A percentile compares a stretch with the other conserved stretches of the same genome.
Evolutionary conservation across 2,797 vertebrate genomes (phyloP).

Genomic region (Cyprinella venusta): DNA sequence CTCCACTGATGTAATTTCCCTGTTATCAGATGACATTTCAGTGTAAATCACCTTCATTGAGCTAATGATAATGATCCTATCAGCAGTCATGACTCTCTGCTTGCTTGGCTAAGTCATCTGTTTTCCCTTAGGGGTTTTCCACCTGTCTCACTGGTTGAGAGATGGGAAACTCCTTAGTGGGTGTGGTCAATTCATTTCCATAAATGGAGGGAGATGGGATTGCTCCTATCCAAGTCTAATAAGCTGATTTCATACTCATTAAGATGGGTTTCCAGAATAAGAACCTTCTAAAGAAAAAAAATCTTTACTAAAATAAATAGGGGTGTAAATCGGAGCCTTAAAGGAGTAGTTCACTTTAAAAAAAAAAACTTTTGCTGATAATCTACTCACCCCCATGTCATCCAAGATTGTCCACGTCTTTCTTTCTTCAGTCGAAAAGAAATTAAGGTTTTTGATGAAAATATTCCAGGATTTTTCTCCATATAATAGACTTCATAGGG

Average conservation of each 20-base stretch:
- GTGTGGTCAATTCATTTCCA: constrained; percentile 19
- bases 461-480: too few relatives aligned
- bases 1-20: not conserved
- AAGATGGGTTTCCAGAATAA: too few relatives aligned
- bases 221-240: not conserved
- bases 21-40: constrained; percentile 51
- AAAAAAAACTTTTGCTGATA: too few relatives aligned
- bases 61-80: constrained; percentile 35
- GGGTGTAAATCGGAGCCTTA: too few relatives aligned
- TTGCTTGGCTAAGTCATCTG: constrained; percentile 5
- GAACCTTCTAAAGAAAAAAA: too few relatives aligned
- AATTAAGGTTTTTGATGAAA: too few relatives aligned
- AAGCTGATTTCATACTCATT: not conserved
- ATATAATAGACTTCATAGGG: too few relatives aligned
- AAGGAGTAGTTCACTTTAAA: too few relatives aligned
- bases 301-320: too few relatives aligned
- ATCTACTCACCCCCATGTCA: too few relatives aligned
- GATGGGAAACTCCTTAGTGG: constrained; percentile 36
- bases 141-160: constrained; percentile 20
- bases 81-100: not conserved
- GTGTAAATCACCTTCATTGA: constrained; percentile 22
- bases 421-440: too few relatives aligned
- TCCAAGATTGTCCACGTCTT: too few relatives aligned
- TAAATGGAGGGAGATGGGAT: not conserved
- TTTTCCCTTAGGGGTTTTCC: constrained; percentile 42